Conservation (phyloP, 37 sponge, comb jelly and placozoan genomes). For the Chondrilla cf. caribensis region DNA sequence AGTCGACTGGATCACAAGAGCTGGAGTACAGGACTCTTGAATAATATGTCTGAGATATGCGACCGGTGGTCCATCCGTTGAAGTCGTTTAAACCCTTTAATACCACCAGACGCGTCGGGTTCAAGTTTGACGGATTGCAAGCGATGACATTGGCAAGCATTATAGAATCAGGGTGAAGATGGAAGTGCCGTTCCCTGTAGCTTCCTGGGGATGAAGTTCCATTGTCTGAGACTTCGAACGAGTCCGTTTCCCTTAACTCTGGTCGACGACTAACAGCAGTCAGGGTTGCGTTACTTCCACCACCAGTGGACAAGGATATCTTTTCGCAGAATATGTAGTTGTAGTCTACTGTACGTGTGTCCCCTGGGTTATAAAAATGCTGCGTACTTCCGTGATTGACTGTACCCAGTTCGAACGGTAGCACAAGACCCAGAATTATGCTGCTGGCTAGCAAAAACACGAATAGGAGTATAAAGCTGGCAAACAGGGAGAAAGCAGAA, state of each 20-base stretch:
- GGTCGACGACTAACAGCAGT: conserved; percentile 1
- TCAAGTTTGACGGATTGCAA: neutral
- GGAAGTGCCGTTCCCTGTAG: conserved; percentile 3
- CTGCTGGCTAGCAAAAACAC: neutral
- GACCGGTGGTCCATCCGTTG: conserved; percentile 7
- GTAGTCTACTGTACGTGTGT: conserved; percentile 1
- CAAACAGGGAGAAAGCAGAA: neutral
- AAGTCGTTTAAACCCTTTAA: neutral
- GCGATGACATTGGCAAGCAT: neutral
- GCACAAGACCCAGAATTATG: neutral
- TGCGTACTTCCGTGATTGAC: conserved; percentile 4
- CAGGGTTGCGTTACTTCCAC: neutral
- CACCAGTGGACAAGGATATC: neutral
- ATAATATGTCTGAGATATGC: neutral
- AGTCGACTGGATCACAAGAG: too few species aligned
- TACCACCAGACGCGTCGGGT: neutral
- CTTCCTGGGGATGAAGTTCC: neutral
- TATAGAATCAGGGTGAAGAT: conserved; percentile 2
- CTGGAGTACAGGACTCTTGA: neutral
- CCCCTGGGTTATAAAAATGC: neutral
- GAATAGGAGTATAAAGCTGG: neutral
- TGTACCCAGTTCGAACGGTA: neutral
- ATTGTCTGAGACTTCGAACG: neutral
- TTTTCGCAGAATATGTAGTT: conserved; percentile 3
- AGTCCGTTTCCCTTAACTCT: neutral